Evolutionary conservation across 2,113 vertebrate species (phyloP).

Genomic region (Nibea coibor): DNA sequence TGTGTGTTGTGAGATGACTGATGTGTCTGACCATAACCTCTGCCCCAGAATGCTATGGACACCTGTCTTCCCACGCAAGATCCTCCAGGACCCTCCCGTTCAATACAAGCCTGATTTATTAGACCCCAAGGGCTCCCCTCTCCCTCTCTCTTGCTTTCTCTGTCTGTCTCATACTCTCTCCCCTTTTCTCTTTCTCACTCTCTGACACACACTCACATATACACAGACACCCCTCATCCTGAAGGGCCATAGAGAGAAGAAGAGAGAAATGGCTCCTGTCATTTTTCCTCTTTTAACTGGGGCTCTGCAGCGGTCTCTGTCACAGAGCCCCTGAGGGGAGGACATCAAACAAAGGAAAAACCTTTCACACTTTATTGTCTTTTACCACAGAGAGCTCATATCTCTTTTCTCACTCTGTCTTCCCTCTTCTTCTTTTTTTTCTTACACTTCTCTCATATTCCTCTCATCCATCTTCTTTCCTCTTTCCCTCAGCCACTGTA

Average conservation of each 20-base stretch:
- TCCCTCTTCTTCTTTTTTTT: conserved; percentile 35
- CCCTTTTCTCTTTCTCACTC: conserved; percentile 13
- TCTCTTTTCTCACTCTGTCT: conserved; percentile 63
- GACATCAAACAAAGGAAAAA: conserved; percentile 78
- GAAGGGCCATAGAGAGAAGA: conserved; percentile 68
- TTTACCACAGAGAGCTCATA: conserved; percentile 77
- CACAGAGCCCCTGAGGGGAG: conserved; percentile 71
- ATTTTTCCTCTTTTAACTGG: conserved; percentile 79
- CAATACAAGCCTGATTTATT: conserved; percentile 77
- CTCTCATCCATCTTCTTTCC: conserved; percentile 56
- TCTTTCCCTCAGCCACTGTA: conserved; percentile 19
- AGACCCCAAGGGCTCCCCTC: conserved; percentile 69
- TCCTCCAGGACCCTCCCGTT: conserved; percentile 65
- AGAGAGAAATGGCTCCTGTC: conserved; percentile 79
- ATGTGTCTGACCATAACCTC: conserved; percentile 70
- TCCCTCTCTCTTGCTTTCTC: conserved; percentile 34
- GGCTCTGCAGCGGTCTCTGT: conserved; percentile 69
- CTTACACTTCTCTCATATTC: conserved; percentile 65
- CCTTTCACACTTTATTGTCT: conserved; percentile 80
- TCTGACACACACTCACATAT: conserved; percentile 36
- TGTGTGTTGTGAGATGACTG: conserved; percentile 57
- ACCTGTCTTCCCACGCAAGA: conserved; percentile 77
- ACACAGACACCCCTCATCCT: conserved; percentile 61
- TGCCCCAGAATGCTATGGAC: conserved; percentile 72
- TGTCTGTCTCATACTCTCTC: conserved; percentile 34